Conservation (phyloP, 35 echinoderm and acorn worm species). For the Strongylocentrotus purpuratus region DNA sequence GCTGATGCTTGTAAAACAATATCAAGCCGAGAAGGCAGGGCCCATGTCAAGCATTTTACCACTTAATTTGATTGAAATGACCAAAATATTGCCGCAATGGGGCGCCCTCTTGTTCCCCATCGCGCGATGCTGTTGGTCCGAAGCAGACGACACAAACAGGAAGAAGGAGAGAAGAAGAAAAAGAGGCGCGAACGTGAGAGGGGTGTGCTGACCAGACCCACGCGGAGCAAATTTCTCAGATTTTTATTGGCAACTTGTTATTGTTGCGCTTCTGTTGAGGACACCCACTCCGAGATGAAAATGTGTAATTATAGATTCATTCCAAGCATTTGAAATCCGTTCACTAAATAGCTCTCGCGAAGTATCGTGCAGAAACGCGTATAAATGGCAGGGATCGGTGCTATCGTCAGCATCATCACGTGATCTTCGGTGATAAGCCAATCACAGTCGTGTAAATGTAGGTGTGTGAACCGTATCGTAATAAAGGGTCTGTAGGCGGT, state of each 20-base stretch:
- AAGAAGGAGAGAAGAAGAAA: neutral
- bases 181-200: neutral
- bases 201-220: neutral
- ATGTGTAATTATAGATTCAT: neutral
- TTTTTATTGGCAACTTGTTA: conserved; percentile 27
- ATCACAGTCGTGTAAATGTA: neutral
- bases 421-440: neutral
- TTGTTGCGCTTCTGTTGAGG: conserved; percentile 5
- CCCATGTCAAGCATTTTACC: conserved; percentile 27
- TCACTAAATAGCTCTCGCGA: neutral
- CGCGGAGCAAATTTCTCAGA: neutral
- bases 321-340: neutral
- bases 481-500: too few relatives aligned
- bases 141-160: conserved; percentile 17
- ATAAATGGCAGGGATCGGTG: neutral
- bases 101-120: neutral
- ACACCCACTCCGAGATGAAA: conserved; percentile 6
- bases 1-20: conserved; percentile 39
- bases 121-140: conserved; percentile 39
- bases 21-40: neutral
- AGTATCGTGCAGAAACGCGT: neutral
- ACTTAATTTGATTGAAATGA: conserved; percentile 53
- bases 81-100: conserved; percentile 26
- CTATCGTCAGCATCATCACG: neutral
- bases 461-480: too few relatives aligned